Evolutionary conservation across 2,888 invertebrate species (phyloP).

Genomic region (Alsophila aescularia): DNA sequence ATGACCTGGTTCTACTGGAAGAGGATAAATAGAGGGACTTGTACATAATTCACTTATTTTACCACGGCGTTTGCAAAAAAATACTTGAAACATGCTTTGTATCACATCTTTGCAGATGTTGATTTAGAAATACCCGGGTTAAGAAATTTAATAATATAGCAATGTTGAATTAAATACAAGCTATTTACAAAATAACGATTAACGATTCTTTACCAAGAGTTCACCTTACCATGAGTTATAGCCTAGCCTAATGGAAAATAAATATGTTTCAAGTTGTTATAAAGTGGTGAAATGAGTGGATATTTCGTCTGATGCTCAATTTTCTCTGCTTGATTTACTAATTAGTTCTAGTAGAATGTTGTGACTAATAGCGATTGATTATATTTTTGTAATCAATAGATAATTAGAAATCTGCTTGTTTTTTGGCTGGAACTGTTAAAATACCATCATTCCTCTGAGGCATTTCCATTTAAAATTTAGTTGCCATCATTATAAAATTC

Average conservation of each 20-base stretch:
- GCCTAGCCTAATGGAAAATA: background rate
- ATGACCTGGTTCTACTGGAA: slow-evolving; percentile 95
- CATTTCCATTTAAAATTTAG: slow-evolving; percentile 59
- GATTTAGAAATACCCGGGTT: background rate
- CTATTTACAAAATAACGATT: too few species aligned
- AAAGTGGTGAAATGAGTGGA: slow-evolving; percentile 71
- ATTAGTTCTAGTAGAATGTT: slow-evolving; percentile 59
- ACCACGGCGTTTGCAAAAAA: slow-evolving; percentile 55
- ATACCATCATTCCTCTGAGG: slow-evolving; percentile 51
- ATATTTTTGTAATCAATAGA: slow-evolving; percentile 39
- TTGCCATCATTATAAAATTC: slow-evolving; percentile 35
- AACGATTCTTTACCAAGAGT: too few species aligned
- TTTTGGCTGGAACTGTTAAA: slow-evolving; percentile 60
- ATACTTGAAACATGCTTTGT: slow-evolving; percentile 67
- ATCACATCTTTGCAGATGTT: background rate
- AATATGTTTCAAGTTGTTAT: slow-evolving; percentile 71
- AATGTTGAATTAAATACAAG: too few species aligned
- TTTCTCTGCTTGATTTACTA: slow-evolving; percentile 68
- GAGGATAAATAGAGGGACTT: slow-evolving; percentile 81
- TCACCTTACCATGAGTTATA: too few species aligned
- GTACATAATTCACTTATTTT: slow-evolving; percentile 71
- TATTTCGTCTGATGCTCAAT: slow-evolving; percentile 75
- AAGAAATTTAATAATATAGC: background rate
- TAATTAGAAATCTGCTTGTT: slow-evolving; percentile 60
- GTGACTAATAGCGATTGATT: slow-evolving; percentile 33